phyloP scores from a whole-genome alignment of 92 coral and sea anemone genomes.

The Phenganax marumi region DNA sequence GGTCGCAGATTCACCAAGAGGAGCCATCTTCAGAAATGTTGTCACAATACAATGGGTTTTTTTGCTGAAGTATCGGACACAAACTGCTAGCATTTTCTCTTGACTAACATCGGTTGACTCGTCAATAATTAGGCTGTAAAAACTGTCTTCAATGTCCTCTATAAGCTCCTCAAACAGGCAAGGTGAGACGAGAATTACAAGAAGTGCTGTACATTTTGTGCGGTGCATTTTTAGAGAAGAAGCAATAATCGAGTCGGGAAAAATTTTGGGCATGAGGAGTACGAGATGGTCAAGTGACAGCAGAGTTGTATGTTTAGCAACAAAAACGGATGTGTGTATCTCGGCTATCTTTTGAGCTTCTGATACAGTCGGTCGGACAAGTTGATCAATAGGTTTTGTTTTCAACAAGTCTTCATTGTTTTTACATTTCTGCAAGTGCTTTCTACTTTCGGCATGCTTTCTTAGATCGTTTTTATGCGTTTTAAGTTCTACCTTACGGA shows the following conservation, averaged over 20 bases:
- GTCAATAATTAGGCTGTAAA: background rate
- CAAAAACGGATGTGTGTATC: slow-evolving; percentile 1
- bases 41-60: background rate
- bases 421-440: slow-evolving; percentile 6
- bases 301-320: slow-evolving; percentile 21
- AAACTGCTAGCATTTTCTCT: background rate
- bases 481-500: slow-evolving; percentile 17
- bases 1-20: slow-evolving; percentile 19
- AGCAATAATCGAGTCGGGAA: slow-evolving; percentile 15
- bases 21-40: slow-evolving; percentile 23
- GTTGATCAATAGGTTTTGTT: slow-evolving; percentile 16
- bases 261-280: slow-evolving; percentile 10
- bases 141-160: slow-evolving; percentile 7
- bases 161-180: slow-evolving; percentile 21
- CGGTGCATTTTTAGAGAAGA: slow-evolving; percentile 9
- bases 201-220: slow-evolving; percentile 9
- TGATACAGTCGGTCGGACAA: slow-evolving; percentile 14
- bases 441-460: slow-evolving; percentile 18
- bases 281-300: slow-evolving; percentile 21
- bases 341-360: slow-evolving; percentile 28
- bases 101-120: slow-evolving; percentile 17
- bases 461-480: slow-evolving; percentile 14
- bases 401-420: slow-evolving; percentile 9
- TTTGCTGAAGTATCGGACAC: slow-evolving; percentile 7
- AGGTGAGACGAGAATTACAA: background rate